Percentiles rank a stretch among this genome's conserved stretches.
These are phyloP conservation scores for Aphodius granarius DNA, from an alignment of 2,888 invertebrate genomes.

Conservation along the genomic window DNA sequence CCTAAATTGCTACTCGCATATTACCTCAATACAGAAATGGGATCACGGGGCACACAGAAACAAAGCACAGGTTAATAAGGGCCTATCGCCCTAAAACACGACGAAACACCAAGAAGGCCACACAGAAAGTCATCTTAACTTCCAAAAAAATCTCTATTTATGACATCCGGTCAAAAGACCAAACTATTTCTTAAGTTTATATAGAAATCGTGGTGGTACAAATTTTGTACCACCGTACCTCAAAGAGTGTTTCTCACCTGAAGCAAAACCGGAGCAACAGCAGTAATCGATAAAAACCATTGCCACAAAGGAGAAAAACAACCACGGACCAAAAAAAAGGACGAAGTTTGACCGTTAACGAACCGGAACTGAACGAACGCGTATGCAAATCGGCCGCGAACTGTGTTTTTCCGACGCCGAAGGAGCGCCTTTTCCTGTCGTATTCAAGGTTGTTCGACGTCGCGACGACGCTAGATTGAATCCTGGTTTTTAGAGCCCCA, in stretches of 20 bases:
- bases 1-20: too few relatives aligned
- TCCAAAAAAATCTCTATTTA: neutral
- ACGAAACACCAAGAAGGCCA: neutral
- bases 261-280: neutral
- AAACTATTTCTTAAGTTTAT: too few relatives aligned
- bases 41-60: neutral
- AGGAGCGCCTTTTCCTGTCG: neutral
- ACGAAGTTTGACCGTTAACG: neutral
- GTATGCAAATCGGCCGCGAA: neutral
- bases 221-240: too few relatives aligned
- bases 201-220: too few relatives aligned
- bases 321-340: too few relatives aligned
- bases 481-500: neutral
- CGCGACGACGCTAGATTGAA: neutral
- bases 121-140: neutral
- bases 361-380: neutral
- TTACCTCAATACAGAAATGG: too few relatives aligned
- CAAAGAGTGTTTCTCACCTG: neutral
- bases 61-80: neutral
- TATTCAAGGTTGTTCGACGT: neutral
- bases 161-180: too few relatives aligned
- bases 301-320: neutral
- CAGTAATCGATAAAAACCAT: neutral
- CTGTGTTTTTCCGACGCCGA: neutral
- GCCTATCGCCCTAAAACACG: too few relatives aligned